Base-by-base conservation (phyloP, 1,140 invertebrate species). In the Lucilia cuprina region DNA sequence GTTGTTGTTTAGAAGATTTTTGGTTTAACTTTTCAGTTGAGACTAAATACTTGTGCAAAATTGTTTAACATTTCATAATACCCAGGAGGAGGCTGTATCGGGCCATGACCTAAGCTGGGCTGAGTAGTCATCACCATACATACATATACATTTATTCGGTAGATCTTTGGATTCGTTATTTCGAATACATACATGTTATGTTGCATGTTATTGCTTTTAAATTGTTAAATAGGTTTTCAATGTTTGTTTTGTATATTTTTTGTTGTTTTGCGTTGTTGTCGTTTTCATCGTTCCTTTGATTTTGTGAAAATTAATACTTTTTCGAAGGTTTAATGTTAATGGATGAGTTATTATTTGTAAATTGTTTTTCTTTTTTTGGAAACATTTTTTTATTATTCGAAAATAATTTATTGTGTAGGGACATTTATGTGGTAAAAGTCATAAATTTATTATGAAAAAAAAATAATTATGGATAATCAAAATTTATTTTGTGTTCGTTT, bases 31-130 rank as follows among this genome's bases (percentile, higher is more conserved):
- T 77, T 78, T 25, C 41, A 47, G 75, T 47, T 9, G 14, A 70
- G 35, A 12, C 77, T 80, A 80, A 80, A 50, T 80, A 80, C 41
- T 80, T 21, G n/a, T 21, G 21, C 75, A 78, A 78, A 78, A 78
- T 78, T 78, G 75, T 78, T 47, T 78, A 78, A 78, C 75, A 78
- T 78, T 47, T 78, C 75, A 78, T 78, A 78, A 78, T 77, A 77
- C 35, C 75, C 34, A 78, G 75, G 35, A 78, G n/a, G 77, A 80
- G 77, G 77, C 47, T 80, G 77, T 80, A 25, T 49, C 47, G 21
- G 77, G 77, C 77, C 77, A 80, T 80, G 77, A 80, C 77, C 77
- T 30, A 30, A 30, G 25, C 25, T 34, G 13, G 49, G 77, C 19
- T 70, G 21, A 50, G 41, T 80, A 19, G 77, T 49, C 77, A 25